These are phyloP conservation scores for Entelurus aequoreus DNA, from an alignment of 2,113 vertebrate genomes.

Conservation along the genomic window DNA sequence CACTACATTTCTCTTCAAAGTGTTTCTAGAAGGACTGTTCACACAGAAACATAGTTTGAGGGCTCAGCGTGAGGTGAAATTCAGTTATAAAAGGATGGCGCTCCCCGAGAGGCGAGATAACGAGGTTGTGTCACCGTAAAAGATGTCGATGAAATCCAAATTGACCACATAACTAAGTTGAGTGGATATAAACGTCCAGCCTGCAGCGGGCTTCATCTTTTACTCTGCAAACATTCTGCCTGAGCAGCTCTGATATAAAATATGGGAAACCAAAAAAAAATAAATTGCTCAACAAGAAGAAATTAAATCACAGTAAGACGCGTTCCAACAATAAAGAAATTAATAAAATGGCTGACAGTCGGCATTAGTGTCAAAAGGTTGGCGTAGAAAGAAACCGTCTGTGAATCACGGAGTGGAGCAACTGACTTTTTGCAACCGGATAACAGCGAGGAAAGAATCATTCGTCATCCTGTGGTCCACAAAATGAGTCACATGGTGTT, in stretches of 20 bases:
- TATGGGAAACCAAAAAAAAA: constrained; percentile 2
- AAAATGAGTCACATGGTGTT: too few species aligned
- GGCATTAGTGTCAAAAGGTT: constrained; percentile 19
- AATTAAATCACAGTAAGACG: constrained; percentile 2
- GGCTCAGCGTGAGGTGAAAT: background rate
- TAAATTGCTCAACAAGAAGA: constrained; percentile 16
- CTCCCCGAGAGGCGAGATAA: background rate
- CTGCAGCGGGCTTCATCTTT: constrained; percentile 10
- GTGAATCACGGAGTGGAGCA: constrained; percentile 37
- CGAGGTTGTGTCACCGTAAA: background rate
- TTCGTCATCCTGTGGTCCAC: too few species aligned
- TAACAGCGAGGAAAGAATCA: constrained; percentile 28
- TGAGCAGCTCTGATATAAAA: constrained; percentile 19
- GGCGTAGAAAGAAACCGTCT: background rate
- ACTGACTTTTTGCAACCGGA: constrained; percentile 13
- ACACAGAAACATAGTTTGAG: background rate
- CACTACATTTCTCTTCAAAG: too few species aligned
- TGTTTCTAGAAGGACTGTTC: too few species aligned
- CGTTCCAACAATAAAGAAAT: constrained; percentile 8
- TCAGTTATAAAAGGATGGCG: background rate
- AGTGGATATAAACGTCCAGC: constrained; percentile 15
- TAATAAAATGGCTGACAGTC: constrained; percentile 19
- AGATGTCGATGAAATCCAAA: constrained; percentile 16
- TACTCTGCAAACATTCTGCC: constrained; percentile 5
- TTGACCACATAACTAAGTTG: constrained; percentile 1